Evolutionary conservation across 1,140 invertebrate genomes (phyloP), one percentile per base, ranked within the genome.

Genomic region (Lepidostoma basale): DNA sequence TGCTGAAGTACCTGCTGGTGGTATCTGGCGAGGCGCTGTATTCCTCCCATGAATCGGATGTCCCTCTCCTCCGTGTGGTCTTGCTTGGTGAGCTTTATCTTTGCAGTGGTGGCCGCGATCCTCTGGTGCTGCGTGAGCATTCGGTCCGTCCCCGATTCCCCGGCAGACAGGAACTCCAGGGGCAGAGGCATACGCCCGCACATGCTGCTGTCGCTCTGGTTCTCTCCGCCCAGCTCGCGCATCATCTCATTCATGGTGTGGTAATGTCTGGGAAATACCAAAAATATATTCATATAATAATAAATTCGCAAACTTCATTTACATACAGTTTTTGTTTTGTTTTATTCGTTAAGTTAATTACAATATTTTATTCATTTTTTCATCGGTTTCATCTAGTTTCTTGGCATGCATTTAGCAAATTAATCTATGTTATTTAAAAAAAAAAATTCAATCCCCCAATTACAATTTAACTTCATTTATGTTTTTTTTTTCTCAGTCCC

Each of bases 211-310:
- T 73, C 71, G 18, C 71, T 73, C 39, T 73, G 67, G 1, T 58
- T 52, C 12, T 69, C 71, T 14, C 64, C 71, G n/a, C 45, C 36
- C 63, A 69, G 67, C 33, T 69, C 71, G 1, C 64, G 25, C 71
- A 73, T 73, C 39, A 73, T 78, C 40, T 79, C 77, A 49, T 76
- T 77, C 59, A 79, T 59, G 10, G 77, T 75, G 23, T 77, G 77
- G 67, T 78, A 78, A 47, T 78, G 77, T 44, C 77, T 79, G 68
- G n/a, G 67, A 76, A 67, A 6, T n/a, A n/a, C n/a, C n/a, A n/a
- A n/a, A n/a, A n/a, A n/a, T n/a, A n/a, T n/a, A n/a, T n/a, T n/a
- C n/a, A n/a, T n/a, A n/a, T n/a, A n/a, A n/a, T n/a, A n/a, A n/a
- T n/a, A n/a, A n/a, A n/a, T n/a, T n/a, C n/a, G n/a, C n/a, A n/a